Percentiles rank a stretch among this genome's conserved stretches.
Conservation (phyloP, 2,113 vertebrate species). For the Ceratotherium simum region DNA sequence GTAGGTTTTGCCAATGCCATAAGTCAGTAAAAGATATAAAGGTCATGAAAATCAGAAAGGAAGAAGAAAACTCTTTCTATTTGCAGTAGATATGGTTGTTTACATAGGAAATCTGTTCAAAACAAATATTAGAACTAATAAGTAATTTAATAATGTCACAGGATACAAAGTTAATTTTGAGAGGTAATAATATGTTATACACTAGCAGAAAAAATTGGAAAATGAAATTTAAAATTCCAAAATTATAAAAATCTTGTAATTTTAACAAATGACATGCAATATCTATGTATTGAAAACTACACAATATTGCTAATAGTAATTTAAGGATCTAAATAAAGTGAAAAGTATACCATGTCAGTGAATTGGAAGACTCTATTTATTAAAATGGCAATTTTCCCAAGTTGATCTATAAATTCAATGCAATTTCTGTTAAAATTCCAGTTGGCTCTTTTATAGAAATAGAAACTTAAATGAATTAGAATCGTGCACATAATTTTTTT, state of each 20-base stretch:
- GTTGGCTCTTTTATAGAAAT: neutral
- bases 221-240: neutral
- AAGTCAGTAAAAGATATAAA: neutral
- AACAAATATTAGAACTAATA: neutral
- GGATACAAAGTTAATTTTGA: neutral
- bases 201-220: neutral
- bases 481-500: no score
- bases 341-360: no score
- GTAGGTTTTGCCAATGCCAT: neutral
- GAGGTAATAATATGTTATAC: neutral
- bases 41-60: neutral
- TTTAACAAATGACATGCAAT: neutral
- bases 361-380: no score
- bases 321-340: neutral
- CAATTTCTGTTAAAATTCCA: neutral
- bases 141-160: neutral
- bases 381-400: no score
- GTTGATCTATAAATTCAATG: neutral
- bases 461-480: neutral
- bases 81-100: neutral
- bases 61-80: neutral
- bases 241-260: neutral
- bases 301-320: neutral
- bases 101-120: neutral
- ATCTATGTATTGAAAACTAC: neutral